Percentiles rank a stretch among this genome's conserved stretches.
phyloP scores from a whole-genome alignment of 2,888 invertebrate species.

The Chelonus formosanus region DNA sequence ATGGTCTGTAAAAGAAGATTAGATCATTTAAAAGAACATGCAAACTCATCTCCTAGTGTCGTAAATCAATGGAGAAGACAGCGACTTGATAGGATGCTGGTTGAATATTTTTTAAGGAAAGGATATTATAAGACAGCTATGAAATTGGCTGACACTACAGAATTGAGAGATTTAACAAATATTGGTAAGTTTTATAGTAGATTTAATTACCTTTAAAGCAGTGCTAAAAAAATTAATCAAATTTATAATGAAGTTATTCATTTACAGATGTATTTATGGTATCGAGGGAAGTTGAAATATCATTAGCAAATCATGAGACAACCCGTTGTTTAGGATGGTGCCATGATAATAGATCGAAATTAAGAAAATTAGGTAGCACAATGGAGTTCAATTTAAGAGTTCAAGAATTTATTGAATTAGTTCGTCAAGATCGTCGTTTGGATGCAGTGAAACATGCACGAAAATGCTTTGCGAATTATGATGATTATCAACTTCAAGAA shows the following conservation, averaged over 20 bases:
- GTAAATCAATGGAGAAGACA: slow-evolving; percentile 84
- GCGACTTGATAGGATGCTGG: slow-evolving; percentile 92
- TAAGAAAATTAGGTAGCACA: slow-evolving; percentile 91
- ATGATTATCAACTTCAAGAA: slow-evolving; percentile 85
- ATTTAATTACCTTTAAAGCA: no score
- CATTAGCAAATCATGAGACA: slow-evolving; percentile 83
- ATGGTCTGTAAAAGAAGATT: slow-evolving; percentile 90
- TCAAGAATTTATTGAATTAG: slow-evolving; percentile 94
- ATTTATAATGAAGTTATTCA: slow-evolving; percentile 1
- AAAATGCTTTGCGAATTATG: slow-evolving; percentile 88
- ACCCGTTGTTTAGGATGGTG: slow-evolving; percentile 93
- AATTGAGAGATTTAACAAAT: slow-evolving; percentile 88
- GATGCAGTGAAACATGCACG: slow-evolving; percentile 96
- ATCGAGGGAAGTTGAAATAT: slow-evolving; percentile 87
- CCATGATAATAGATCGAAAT: slow-evolving; percentile 94
- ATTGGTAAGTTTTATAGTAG: slow-evolving; percentile 70
- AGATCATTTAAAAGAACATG: slow-evolving; percentile 88
- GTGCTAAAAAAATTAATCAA: neutral
- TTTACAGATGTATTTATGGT: slow-evolving; percentile 80
- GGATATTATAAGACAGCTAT: slow-evolving; percentile 96
- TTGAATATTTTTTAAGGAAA: slow-evolving; percentile 93
- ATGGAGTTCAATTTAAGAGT: slow-evolving; percentile 94
- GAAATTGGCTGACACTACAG: slow-evolving; percentile 82
- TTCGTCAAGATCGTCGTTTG: slow-evolving; percentile 83
- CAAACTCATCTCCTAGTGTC: slow-evolving; percentile 67